phyloP scores from a whole-genome alignment of 2,113 vertebrate genomes.

The Hyla sarda region DNA sequence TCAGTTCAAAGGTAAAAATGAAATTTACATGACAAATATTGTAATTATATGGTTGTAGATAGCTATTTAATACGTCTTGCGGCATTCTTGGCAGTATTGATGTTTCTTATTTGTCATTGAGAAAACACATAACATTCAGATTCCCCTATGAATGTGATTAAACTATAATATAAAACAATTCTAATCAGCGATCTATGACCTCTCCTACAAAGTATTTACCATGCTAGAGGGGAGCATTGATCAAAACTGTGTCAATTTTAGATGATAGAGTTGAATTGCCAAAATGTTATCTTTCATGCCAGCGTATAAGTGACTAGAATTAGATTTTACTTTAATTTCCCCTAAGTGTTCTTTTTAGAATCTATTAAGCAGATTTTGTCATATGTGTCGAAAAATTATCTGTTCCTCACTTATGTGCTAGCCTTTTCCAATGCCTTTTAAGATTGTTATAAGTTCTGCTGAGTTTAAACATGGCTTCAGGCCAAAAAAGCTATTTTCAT shows the following conservation, averaged over 20 bases:
- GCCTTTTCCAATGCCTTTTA: conserved; percentile 68
- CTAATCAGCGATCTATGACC: not conserved
- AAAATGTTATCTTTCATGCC: conserved; percentile 19
- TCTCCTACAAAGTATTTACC: not conserved
- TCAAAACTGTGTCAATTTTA: conserved; percentile 13
- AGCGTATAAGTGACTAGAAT: conserved; percentile 45
- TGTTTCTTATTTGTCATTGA: not conserved
- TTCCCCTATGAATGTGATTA: conserved; percentile 5
- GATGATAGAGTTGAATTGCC: conserved; percentile 28
- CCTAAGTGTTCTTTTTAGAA: conserved; percentile 63
- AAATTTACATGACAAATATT: not conserved
- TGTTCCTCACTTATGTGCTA: conserved; percentile 71
- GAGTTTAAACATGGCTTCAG: conserved; percentile 71
- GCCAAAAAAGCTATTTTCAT: conserved; percentile 81
- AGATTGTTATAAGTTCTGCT: conserved; percentile 69
- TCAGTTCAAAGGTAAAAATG: not conserved
- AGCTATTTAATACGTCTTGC: not conserved
- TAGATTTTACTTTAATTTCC: conserved; percentile 58
- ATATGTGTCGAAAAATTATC: conserved; percentile 69
- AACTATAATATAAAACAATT: not conserved
- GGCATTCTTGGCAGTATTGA: not conserved
- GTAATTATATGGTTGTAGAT: not conserved
- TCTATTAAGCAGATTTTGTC: conserved; percentile 60
- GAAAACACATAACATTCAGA: not conserved
- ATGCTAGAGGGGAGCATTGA: not conserved